A percentile compares a stretch with the other conserved stretches of the same genome.
Evolutionary conservation across 2,888 invertebrate species (phyloP).

Genomic region (Lasioglossum leucozonium): DNA sequence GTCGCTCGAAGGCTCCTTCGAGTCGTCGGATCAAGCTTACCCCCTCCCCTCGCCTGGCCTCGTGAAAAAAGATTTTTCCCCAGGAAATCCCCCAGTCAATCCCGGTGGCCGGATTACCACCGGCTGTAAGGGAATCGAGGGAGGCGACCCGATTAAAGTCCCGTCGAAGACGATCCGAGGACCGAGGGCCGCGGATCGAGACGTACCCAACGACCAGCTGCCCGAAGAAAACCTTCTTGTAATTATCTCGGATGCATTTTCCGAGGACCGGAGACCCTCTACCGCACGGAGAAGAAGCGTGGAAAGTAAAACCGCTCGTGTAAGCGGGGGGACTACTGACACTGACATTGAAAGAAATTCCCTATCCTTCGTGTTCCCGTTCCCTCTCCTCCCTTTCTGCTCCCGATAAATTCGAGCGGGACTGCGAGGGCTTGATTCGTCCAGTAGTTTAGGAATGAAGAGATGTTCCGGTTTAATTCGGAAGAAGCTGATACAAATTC

Average conservation of each 20-base stretch:
- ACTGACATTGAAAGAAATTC: constrained; percentile 2
- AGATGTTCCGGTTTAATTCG: neutral
- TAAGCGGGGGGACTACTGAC: neutral
- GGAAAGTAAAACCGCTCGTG: neutral
- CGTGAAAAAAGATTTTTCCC: constrained; percentile 16
- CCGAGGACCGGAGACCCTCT: neutral
- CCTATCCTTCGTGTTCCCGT: neutral
- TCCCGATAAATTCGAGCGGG: neutral
- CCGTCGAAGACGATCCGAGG: constrained; percentile 12
- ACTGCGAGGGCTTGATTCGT: too few relatives aligned
- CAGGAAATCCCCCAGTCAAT: constrained; percentile 38
- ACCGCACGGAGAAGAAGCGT: neutral
- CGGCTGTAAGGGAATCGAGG: constrained; percentile 30
- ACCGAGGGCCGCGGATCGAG: neutral
- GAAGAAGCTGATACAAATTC: neutral
- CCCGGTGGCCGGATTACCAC: constrained; percentile 23
- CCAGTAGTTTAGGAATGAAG: neutral
- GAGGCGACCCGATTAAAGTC: constrained; percentile 25
- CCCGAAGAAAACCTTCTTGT: neutral
- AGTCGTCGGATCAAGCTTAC: neutral
- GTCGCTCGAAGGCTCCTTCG: neutral
- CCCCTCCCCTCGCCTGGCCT: neutral
- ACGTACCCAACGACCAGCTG: neutral
- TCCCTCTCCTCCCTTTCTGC: too few relatives aligned
- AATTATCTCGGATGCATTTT: neutral